phyloP scores from a whole-genome alignment of 2,113 vertebrate species.

The Clarias magur region DNA sequence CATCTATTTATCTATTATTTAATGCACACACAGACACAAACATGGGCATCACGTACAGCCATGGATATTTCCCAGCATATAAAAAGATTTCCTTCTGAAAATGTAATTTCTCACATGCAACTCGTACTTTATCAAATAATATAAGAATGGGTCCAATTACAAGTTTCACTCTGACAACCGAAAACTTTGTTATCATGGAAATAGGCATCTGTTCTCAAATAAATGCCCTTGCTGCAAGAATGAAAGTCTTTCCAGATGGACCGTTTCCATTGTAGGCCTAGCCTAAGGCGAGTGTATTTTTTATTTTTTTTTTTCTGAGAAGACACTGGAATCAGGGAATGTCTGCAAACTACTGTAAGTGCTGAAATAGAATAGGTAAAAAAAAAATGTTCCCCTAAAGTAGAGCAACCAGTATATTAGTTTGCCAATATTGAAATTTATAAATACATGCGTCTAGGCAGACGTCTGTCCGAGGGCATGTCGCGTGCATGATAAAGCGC shows the following conservation, averaged over 20 bases:
- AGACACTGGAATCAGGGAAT: neutral
- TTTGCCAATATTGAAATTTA: neutral
- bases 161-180: conserved; percentile 15
- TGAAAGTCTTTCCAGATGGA: conserved; percentile 32
- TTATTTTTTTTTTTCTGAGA: conserved; percentile 11
- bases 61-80: neutral
- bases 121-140: conserved; percentile 22
- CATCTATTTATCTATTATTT: neutral
- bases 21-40: neutral
- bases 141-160: conserved; percentile 9
- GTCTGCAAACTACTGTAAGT: conserved; percentile 4
- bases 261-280: conserved; percentile 25
- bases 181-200: conserved; percentile 18
- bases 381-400: neutral
- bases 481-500: neutral
- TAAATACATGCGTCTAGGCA: neutral
- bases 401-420: neutral
- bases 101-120: neutral
- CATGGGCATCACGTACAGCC: neutral
- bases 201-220: conserved; percentile 10
- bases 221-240: conserved; percentile 20
- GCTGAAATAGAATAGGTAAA: neutral
- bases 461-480: neutral
- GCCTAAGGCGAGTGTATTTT: conserved; percentile 5
- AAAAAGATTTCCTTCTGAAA: neutral